Base-by-base conservation (phyloP, 1,140 invertebrate species). In the Marisa cornuarietis region DNA sequence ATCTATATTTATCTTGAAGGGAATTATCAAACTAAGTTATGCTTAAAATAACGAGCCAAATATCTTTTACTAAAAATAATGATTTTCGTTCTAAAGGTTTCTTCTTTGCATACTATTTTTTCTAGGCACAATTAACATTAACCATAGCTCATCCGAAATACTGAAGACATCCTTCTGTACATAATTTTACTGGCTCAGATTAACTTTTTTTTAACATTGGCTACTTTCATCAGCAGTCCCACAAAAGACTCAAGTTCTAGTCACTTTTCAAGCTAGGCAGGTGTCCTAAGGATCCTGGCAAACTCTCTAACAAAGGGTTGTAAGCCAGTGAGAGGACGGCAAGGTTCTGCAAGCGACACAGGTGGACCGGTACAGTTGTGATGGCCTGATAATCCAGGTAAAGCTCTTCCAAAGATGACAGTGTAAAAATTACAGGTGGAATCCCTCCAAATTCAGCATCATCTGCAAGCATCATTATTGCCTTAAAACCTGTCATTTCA, bases 381-480 rank as follows among this genome's bases (percentile, higher is more conserved):
- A 89, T 85, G 16, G 85, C 88, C 54, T 87, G 84, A 77, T 85
- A 82, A 58, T 85, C 79, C 54, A 89, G 78, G 71, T 87, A 74
- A 20, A 89, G 74, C 52, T 83, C 82, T 31, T 84, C 78, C 42
- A 89, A 82, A 42, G 76, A 79, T 26, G 78, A 69, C 74, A 88
- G 63, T 42, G 82, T 72, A 76, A 87, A 88, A 16, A 89, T 73
- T 9, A 85, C 85, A 42, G 85, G 80, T 22, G 88, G 88, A 22
- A 89, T 82, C 31, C 87, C 87, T 66, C 88, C 87, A 79, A 82
- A 84, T 65, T 84, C 82, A 22, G 83, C 76, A 79, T 83, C 82
- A 78, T 80, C 84, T 84, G 83, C 20, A 68, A 66, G 76, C 49
- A 81, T 65, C 7, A 54, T 49, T 63, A 80, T 9, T 26, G 24